Evolutionary conservation across 2,888 invertebrate species (phyloP).

Genomic region (Tenthredo distinguenda): DNA sequence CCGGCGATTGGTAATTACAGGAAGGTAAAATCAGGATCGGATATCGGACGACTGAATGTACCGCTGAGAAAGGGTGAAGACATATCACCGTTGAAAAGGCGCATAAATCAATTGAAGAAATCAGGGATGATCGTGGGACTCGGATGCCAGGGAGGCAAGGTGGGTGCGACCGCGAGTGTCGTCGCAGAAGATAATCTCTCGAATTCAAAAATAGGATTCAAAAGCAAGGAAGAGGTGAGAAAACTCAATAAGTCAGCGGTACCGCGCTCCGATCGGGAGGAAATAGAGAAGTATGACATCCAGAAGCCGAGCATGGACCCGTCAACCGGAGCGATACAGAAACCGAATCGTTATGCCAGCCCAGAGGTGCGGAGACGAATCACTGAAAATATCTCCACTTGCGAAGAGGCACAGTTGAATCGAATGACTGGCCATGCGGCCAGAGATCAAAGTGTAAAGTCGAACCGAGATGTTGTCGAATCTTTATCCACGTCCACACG

Average conservation of each 20-base stretch:
- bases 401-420: not conserved
- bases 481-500: not conserved
- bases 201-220: not conserved
- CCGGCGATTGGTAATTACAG: not conserved
- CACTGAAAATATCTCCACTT: not conserved
- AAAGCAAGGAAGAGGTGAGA: not conserved
- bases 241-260: not conserved
- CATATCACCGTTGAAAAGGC: constrained; percentile 6
- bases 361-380: not conserved
- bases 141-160: not conserved
- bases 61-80: not conserved
- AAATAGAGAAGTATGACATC: not conserved
- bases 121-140: not conserved
- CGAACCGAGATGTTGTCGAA: not conserved
- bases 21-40: not conserved
- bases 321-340: constrained; percentile 11
- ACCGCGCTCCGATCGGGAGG: not conserved
- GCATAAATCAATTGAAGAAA: constrained; percentile 29
- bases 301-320: not conserved
- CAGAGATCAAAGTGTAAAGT: not conserved
- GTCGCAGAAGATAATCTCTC: not conserved
- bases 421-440: not conserved
- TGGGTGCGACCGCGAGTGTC: not conserved
- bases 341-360: not conserved
- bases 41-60: not conserved